Percentiles rank a stretch among this genome's conserved stretches.
Evolutionary conservation across 2,888 invertebrate species (phyloP).

Genomic region (Drymonia ruficornis): DNA sequence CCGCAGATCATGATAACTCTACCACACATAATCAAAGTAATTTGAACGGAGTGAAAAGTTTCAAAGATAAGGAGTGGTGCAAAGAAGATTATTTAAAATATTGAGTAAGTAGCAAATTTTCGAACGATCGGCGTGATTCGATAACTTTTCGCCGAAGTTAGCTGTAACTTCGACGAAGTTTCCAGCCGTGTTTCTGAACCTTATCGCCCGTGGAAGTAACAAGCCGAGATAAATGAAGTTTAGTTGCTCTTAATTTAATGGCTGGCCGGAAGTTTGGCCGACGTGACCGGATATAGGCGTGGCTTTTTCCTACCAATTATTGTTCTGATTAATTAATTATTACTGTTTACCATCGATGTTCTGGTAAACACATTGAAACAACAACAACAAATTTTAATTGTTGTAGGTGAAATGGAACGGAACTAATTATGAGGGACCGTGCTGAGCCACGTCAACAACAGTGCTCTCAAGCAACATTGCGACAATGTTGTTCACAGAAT

Average conservation of each 20-base stretch:
- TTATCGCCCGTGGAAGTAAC: constrained; percentile 80
- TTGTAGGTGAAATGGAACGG: not conserved
- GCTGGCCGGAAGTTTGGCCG: constrained; percentile 71
- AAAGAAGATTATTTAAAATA: constrained; percentile 76
- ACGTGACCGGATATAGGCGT: constrained; percentile 68
- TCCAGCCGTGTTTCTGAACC: constrained; percentile 72
- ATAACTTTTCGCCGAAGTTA: constrained; percentile 73
- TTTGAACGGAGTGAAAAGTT: constrained; percentile 54
- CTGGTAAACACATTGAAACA: not conserved
- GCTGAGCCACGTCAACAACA: not conserved
- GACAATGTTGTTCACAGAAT: constrained; percentile 14
- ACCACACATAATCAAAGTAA: constrained; percentile 32
- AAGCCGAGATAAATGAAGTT: constrained; percentile 83
- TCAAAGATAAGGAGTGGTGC: constrained; percentile 64
- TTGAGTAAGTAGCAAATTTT: constrained; percentile 78
- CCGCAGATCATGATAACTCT: constrained; percentile 26
- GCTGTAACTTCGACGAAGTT: constrained; percentile 67
- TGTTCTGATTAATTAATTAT: constrained; percentile 56
- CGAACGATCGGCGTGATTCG: constrained; percentile 79
- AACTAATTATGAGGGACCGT: constrained; percentile 2
- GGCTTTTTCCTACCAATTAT: constrained; percentile 61
- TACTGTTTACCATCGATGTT: constrained; percentile 7
- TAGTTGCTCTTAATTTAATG: constrained; percentile 82
- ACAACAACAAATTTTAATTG: constrained; percentile 1
- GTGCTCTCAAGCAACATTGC: constrained; percentile 18